Percentiles rank a stretch among this genome's conserved stretches.
Conservation (phyloP, 2,888 invertebrate genomes). For the Euplexia lucipara region DNA sequence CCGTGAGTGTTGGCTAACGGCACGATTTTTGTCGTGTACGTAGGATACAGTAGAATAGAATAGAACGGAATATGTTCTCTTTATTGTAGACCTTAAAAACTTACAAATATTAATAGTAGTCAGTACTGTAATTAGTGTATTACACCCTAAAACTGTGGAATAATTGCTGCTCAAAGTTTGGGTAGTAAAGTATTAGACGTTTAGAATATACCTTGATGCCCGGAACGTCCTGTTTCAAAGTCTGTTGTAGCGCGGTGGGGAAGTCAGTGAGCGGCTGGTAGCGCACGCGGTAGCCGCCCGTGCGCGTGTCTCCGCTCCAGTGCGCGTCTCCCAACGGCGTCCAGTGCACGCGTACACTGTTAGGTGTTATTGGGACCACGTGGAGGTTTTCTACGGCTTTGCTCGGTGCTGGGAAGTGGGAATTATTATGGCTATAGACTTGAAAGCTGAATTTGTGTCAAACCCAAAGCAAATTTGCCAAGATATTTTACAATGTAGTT, state of each 20-base stretch:
- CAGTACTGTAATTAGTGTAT: no score
- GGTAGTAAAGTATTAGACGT: background rate
- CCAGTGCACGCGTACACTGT: slow-evolving; percentile 98
- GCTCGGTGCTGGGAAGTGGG: slow-evolving; percentile 93
- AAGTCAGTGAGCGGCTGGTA: slow-evolving; percentile 97
- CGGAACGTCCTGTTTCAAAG: slow-evolving; percentile 95
- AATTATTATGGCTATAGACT: background rate
- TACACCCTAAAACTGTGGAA: no score
- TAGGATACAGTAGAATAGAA: no score
- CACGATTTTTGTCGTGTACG: no score
- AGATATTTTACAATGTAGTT: no score
- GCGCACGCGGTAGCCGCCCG: slow-evolving; percentile 97
- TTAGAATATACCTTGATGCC: slow-evolving; percentile 92
- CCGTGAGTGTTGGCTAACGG: no score
- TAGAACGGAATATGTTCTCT: no score
- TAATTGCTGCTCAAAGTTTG: background rate
- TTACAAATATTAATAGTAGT: no score
- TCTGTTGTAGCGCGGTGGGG: slow-evolving; percentile 95
- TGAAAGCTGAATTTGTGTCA: no score
- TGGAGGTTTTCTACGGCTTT: slow-evolving; percentile 95
- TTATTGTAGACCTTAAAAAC: no score
- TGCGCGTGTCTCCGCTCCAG: slow-evolving; percentile 97
- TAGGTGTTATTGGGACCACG: slow-evolving; percentile 98
- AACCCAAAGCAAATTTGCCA: no score
- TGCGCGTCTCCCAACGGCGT: slow-evolving; percentile 93